Evolutionary conservation across 64 coral and sea anemone species (phyloP).

Genomic region (Stylophora pistillata): DNA sequence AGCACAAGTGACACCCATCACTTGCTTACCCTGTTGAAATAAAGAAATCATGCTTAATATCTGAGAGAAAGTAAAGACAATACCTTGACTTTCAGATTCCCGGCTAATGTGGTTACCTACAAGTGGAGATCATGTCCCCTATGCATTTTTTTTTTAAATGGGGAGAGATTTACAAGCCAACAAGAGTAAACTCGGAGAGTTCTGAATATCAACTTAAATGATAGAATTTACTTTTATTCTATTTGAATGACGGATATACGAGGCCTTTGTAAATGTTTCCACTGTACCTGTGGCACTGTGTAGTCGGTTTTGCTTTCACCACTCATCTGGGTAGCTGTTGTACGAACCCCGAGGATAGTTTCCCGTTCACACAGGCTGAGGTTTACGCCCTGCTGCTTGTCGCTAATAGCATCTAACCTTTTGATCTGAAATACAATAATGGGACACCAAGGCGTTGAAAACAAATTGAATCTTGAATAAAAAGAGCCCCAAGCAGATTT

Average conservation of each 20-base stretch:
- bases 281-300: not conserved
- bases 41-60: not conserved
- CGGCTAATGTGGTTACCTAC: too few relatives aligned
- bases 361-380: not conserved
- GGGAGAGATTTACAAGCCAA: too few relatives aligned
- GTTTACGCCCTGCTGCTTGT: not conserved
- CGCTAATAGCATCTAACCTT: not conserved
- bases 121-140: too few relatives aligned
- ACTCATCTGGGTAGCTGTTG: not conserved
- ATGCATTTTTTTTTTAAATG: too few relatives aligned
- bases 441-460: not conserved
- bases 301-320: not conserved
- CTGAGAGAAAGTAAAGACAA: not conserved
- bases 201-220: too few relatives aligned
- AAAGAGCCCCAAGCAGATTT: too few relatives aligned
- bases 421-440: not conserved
- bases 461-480: not conserved
- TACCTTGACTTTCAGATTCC: too few relatives aligned
- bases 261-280: not conserved
- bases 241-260: not conserved
- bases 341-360: not conserved
- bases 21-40: not conserved
- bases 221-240: too few relatives aligned
- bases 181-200: too few relatives aligned
- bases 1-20: slow-evolving; percentile 11